Conservation (phyloP, 30 jellyfish, hydroid and myxozoan genomes). For the Sanderia malayensis region DNA sequence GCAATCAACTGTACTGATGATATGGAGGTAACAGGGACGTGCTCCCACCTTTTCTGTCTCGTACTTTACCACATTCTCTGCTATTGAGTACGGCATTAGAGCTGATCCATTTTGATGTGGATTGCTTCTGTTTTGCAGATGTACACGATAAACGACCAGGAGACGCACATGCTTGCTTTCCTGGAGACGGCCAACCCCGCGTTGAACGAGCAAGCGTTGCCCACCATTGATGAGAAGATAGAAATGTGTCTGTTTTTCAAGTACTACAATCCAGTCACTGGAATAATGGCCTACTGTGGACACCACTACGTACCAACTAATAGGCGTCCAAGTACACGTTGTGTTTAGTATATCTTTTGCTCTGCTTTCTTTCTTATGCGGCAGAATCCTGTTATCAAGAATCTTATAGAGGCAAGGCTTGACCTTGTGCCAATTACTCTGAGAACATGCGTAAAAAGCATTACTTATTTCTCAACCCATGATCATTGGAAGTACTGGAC, state of each 20-base stretch:
- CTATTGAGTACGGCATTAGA: no score
- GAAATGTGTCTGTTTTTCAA: constrained; percentile 79
- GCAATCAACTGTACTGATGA: constrained; percentile 49
- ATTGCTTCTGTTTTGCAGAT: constrained; percentile 37
- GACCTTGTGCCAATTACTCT: no score
- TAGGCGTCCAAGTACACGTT: constrained; percentile 61
- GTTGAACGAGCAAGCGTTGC: constrained; percentile 40
- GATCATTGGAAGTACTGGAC: no score
- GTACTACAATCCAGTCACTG: constrained; percentile 80
- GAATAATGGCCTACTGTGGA: constrained; percentile 91
- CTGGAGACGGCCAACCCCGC: constrained; percentile 73
- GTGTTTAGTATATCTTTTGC: background rate
- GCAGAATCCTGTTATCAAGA: no score
- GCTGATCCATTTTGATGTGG: no score
- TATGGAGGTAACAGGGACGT: constrained; percentile 47
- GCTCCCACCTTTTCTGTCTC: no score
- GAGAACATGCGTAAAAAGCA: no score
- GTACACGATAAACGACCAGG: constrained; percentile 62
- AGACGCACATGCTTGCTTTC: constrained; percentile 67
- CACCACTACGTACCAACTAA: constrained; percentile 70
- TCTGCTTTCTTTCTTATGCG: no score
- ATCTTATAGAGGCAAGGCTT: no score
- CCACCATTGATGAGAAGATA: constrained; percentile 62
- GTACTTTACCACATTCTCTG: no score
- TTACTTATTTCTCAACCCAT: no score